These are phyloP conservation scores for Nyctibius bracteatus DNA, from an alignment of 2,113 vertebrate species.

Conservation along the genomic window DNA sequence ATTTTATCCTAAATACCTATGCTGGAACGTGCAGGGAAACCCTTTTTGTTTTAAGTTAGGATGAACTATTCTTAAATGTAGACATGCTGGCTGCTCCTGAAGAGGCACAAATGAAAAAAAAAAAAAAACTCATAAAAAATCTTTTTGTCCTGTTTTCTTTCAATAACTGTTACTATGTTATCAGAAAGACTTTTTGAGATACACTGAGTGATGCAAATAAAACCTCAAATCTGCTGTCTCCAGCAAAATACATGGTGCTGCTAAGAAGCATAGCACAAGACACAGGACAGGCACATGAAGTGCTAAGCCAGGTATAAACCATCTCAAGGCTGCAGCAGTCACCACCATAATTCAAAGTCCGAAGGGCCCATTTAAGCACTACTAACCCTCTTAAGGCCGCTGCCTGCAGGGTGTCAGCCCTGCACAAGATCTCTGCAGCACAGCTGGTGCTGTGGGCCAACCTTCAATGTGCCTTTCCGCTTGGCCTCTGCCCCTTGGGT, in stretches of 20 bases:
- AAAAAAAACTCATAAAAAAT: neutral
- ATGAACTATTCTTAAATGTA: neutral
- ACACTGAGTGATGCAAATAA: neutral
- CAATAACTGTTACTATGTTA: neutral
- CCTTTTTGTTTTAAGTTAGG: neutral
- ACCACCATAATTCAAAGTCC: neutral
- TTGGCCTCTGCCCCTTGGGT: neutral
- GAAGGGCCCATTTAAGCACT: neutral
- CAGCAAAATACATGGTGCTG: neutral
- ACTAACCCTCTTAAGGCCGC: neutral
- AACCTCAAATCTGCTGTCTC: neutral
- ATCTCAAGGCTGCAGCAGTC: constrained; percentile 12
- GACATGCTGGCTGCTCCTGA: neutral
- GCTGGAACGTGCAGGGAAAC: neutral
- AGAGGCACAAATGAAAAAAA: neutral
- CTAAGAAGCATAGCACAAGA: neutral
- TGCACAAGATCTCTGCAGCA: neutral
- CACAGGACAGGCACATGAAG: neutral
- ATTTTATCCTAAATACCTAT: neutral
- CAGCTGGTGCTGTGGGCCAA: neutral
- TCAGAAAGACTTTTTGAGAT: neutral
- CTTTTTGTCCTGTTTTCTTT: neutral
- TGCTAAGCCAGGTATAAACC: constrained; percentile 36
- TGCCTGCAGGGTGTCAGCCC: neutral
- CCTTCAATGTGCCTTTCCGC: neutral